These are phyloP conservation scores for Myrmecophaga tridactyla DNA, from an alignment of 2,113 vertebrate species.

Conservation along the genomic window DNA sequence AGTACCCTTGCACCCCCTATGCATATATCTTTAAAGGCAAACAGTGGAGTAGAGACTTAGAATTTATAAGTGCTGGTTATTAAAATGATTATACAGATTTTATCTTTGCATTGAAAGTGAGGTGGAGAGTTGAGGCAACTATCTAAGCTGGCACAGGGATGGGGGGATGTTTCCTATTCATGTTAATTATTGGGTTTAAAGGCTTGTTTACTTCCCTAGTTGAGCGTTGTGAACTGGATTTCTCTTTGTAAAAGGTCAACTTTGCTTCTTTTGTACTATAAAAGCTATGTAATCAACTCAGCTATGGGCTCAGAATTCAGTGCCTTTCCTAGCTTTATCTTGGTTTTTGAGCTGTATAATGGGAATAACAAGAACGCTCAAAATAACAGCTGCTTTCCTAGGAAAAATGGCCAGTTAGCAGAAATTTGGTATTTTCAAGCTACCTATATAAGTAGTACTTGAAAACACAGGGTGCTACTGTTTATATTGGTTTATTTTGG, in stretches of 20 bases:
- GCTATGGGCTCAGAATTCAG: neutral
- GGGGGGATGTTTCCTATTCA: neutral
- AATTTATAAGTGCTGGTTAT: conserved; percentile 47
- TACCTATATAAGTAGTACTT: conserved; percentile 56
- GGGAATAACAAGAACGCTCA: neutral
- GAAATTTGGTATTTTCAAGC: neutral
- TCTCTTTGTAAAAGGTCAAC: neutral
- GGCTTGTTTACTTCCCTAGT: neutral
- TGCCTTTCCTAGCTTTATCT: conserved; percentile 13
- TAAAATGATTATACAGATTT: conserved; percentile 51
- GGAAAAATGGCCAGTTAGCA: neutral
- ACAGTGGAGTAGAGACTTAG: neutral
- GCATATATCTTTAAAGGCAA: neutral
- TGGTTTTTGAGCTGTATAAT: neutral
- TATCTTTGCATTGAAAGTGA: neutral
- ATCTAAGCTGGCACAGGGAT: neutral
- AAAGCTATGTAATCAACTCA: neutral
- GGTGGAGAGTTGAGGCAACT: neutral
- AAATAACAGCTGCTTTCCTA: neutral
- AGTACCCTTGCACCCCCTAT: too few species aligned
- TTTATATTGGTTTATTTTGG: conserved; percentile 49
- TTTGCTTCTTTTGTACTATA: neutral
- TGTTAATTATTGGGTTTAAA: neutral
- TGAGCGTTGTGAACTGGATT: neutral
- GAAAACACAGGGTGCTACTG: neutral